Evolutionary conservation across 2,113 vertebrate species (phyloP).

Genomic region (Oryctolagus cuniculus): mOryCun1.1 NC_091440.1:134105501-134106000

Average conservation of each 20-base stretch:
- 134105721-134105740: not conserved
- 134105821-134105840: not conserved
- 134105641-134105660: conserved; percentile 11
- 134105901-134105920: not conserved
- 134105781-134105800: not conserved
- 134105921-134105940: not conserved
- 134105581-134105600: not conserved
- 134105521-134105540: not conserved
- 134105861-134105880: conserved; percentile 22
- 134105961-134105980: too few species aligned
- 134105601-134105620: conserved; percentile 6
- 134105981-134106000: not conserved
- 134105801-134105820: not conserved
- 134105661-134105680: not conserved
- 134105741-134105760: conserved; percentile 15
- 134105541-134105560: conserved; percentile 10
- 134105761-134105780: not conserved
- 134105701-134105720: not conserved
- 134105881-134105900: not conserved
- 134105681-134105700: not conserved
- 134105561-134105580: not conserved
- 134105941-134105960: not conserved
- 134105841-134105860: not conserved
- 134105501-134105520: conserved; percentile 32
- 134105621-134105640: not conserved